A percentile compares a stretch with the other conserved stretches of the same genome.
Conservation (phyloP, 1,140 invertebrate species). For the Apis florea region DNA sequence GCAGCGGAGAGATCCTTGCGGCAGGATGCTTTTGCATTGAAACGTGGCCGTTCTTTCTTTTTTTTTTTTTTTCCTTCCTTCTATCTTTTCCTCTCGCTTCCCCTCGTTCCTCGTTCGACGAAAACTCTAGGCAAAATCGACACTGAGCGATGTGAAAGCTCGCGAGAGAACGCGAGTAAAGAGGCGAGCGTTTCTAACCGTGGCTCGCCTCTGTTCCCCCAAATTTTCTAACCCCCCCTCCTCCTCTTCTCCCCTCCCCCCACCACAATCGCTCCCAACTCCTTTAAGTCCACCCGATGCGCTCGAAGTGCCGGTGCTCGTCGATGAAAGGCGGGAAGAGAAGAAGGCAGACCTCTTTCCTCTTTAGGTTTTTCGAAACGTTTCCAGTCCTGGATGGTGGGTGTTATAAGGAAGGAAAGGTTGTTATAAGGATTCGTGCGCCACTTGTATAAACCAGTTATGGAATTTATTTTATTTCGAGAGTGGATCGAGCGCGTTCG, state of each 20-base stretch:
- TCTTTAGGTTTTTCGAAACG: too few relatives aligned
- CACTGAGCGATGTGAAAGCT: conserved; percentile 54
- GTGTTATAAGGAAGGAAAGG: too few relatives aligned
- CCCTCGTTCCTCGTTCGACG: neutral
- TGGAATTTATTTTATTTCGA: too few relatives aligned
- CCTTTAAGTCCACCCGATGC: conserved; percentile 1
- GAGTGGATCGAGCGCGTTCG: too few relatives aligned
- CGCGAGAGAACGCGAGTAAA: conserved; percentile 9
- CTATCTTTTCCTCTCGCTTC: neutral
- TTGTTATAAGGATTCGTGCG: too few relatives aligned
- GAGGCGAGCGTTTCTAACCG: neutral
- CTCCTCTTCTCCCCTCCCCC: too few relatives aligned
- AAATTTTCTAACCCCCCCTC: conserved; percentile 8
- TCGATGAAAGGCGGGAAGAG: neutral
- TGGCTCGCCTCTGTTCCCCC: conserved; percentile 4
- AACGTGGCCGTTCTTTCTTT: conserved; percentile 41
- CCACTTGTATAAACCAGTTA: too few relatives aligned
- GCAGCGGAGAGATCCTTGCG: conserved; percentile 52
- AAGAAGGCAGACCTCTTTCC: neutral
- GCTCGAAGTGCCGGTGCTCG: neutral
- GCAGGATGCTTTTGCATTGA: conserved; percentile 63
- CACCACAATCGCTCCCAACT: too few relatives aligned
- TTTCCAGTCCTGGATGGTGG: too few relatives aligned
- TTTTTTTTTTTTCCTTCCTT: neutral
- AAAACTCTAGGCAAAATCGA: conserved; percentile 43